These are phyloP conservation scores for Escarpia spicata DNA, from an alignment of 2,888 invertebrate genomes.

Conservation along the genomic window DNA sequence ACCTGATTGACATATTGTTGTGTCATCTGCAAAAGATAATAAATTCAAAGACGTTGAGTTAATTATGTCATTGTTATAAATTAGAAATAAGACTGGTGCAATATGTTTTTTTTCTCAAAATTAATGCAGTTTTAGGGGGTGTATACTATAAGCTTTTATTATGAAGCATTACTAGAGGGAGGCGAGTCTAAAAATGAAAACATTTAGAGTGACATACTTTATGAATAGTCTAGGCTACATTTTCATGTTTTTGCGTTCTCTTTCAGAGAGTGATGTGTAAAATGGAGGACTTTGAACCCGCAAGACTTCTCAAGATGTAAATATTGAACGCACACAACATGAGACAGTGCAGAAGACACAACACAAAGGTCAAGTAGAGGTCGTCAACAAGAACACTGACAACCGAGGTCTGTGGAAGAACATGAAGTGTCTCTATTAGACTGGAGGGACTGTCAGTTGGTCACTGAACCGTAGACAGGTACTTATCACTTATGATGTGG, in stretches of 20 bases:
- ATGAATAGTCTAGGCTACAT: not conserved
- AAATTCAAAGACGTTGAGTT: too few species aligned
- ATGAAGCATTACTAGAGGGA: too few species aligned
- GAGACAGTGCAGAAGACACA: not conserved
- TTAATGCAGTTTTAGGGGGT: too few species aligned
- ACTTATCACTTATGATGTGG: not conserved
- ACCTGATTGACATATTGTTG: too few species aligned
- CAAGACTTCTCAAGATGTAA: not conserved
- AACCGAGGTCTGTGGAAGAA: not conserved
- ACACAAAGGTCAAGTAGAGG: not conserved
- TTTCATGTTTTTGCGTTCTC: not conserved
- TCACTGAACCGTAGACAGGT: not conserved
- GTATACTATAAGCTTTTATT: too few species aligned
- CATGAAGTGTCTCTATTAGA: not conserved
- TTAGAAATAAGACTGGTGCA: too few species aligned
- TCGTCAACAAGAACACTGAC: not conserved
- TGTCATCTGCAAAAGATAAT: too few species aligned
- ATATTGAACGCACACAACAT: not conserved
- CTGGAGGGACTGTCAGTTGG: not conserved
- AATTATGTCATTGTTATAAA: too few species aligned
- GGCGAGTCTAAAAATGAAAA: not conserved
- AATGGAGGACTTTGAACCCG: not conserved
- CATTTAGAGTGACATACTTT: not conserved
- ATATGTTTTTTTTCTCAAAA: too few species aligned
- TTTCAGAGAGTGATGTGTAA: not conserved